Evolutionary conservation across 2,888 invertebrate species (phyloP).

Genomic region (Mycalesis mineus): DNA sequence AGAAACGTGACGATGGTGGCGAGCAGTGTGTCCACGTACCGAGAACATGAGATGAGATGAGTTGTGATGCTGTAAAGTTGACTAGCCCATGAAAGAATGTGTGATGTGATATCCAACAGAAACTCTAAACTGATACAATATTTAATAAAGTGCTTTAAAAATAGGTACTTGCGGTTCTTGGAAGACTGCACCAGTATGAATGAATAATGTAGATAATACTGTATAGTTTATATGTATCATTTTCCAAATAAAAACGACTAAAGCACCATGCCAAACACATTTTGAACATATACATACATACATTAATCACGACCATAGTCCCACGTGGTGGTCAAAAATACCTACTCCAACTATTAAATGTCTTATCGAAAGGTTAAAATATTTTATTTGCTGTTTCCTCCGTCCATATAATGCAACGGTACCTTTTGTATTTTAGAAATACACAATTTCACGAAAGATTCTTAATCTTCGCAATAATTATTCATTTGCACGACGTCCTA

Average conservation of each 20-base stretch:
- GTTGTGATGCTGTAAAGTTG: constrained; percentile 16
- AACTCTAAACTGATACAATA: constrained; percentile 24
- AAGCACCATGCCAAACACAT: constrained; percentile 71
- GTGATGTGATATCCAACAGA: constrained; percentile 22
- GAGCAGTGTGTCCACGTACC: constrained; percentile 18
- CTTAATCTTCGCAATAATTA: constrained; percentile 64
- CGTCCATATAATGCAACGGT: constrained; percentile 25
- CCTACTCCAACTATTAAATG: constrained; percentile 34
- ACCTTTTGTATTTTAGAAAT: constrained; percentile 67
- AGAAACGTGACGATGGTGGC: constrained; percentile 29
- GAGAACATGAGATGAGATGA: constrained; percentile 20
- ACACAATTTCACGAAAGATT: constrained; percentile 68
- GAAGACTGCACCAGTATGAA: constrained; percentile 68
- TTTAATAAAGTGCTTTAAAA: constrained; percentile 36
- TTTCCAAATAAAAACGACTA: constrained; percentile 60
- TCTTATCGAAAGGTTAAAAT: constrained; percentile 28
- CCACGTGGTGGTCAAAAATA: constrained; percentile 35
- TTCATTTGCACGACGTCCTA: constrained; percentile 55
- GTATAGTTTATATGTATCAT: constrained; percentile 52
- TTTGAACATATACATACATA: constrained; percentile 51
- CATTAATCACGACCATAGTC: constrained; percentile 36
- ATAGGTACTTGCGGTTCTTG: constrained; percentile 54
- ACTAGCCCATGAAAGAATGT: constrained; percentile 18
- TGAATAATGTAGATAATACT: constrained; percentile 64
- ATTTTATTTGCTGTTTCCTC: constrained; percentile 24